Evolutionary conservation across 2,797 vertebrate genomes (phyloP), one percentile per base, ranked within the genome.

Genomic region (Rhyacichthys aspro): DNA sequence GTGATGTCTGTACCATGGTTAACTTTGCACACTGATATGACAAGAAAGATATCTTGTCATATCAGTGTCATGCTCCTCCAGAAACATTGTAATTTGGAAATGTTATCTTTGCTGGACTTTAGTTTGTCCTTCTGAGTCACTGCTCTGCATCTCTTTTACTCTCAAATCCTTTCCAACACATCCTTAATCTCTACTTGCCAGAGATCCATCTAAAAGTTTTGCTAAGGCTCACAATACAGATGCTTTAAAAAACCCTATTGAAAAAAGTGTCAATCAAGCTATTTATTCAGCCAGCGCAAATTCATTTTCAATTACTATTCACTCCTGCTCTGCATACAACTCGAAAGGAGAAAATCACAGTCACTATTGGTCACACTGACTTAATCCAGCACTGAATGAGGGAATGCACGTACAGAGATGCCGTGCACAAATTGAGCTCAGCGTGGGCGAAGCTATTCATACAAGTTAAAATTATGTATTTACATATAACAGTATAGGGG

Each of bases 241-340:
- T 44, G 76, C 79, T 83, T 90, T 81, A 86, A 74, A 87, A 88
- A 87, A 67, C 67, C 65, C 77, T 63, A 76, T 87, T 89, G 74
- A 49, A 67, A 78, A 78, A 84, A 79, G 79, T 78, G 87, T 81
- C 85, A 83, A 79, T 85, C 84, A 87, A 74, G 77, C 44, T 89
- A 76, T 88, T 93, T 92, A 77, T 86, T 91, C 79, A 83, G 82
- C 71, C 76, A 79, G 89, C 81, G 79, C 87, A 89, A 93, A 93
- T 88, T 86, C 83, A 89, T 82, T 91, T 90, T 87, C 78, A 88
- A 89, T 88, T 91, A 91, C 73, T 78, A 79, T 88, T 89, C 82
- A 84, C 68, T 88, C 77, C 70, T 80, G 90, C 64, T 74, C 82
- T 49, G 82, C 70, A 79, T 63, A 56, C 86, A 74, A 63, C 81